Base-by-base conservation (phyloP, 2,797 vertebrate species). In the Scolopax rusticola region DNA sequence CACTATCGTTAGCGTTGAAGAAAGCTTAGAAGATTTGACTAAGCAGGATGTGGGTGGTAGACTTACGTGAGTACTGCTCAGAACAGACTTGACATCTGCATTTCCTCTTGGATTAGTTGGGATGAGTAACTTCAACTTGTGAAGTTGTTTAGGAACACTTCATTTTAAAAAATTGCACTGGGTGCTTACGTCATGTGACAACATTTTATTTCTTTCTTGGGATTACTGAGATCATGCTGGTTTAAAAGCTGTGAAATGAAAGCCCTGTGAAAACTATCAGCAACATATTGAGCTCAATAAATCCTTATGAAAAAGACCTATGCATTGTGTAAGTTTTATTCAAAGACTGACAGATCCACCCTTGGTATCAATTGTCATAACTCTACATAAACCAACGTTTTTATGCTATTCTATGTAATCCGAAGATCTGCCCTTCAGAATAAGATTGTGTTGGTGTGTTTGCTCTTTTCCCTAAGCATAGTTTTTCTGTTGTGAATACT, bases 21-120 rank as follows among this genome's bases (percentile, higher is more conserved):
- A 90, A 81, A 88, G n/a, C 74, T 88, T 67, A 74, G 67, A 93
- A 93, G 59, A 81, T 92, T 94, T 94, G 69, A 79, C 75, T 91
- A 92, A 90, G 77, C 56, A 63, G 57, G 43, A 53, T 78, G 92
- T 75, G 84, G 65, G 82, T 91, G 50, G 65, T 38, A 71, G 64
- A 57, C 24, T 77, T 82, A 60, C 12, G 73, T 48, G 70, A 75
- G 7, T 76, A 32, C 19, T 65, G 47, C 54, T 87, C 33, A 89
- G 84, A 84, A 47, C 33, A 71, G 50, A 89, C 93, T 84, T 69
- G 53, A 36, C 78, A 54, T 84, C 82, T 92, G 73, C 48, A n/a
- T 92, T 95, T 92, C 69, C 59, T 91, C 30, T 9, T 57, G 73
- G 57, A 78, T 87, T 91, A 84, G 50, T n/a, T 84, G n/a, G 54